Base-by-base conservation (phyloP, 2,797 vertebrate species). In the Cryptoprocta ferox region DNA sequence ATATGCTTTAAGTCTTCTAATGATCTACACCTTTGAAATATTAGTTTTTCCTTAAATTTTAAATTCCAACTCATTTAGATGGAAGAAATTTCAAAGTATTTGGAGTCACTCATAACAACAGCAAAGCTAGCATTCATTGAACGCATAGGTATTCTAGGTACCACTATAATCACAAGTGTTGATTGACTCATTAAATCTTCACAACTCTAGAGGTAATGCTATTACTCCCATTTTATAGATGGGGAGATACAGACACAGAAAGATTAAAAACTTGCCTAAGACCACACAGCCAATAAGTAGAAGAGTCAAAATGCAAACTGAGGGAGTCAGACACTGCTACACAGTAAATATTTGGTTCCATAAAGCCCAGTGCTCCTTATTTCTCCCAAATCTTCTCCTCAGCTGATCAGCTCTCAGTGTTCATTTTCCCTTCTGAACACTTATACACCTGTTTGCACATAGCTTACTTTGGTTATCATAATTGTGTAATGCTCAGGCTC, bases 41-140 rank as follows among this genome's bases (percentile, higher is more conserved):
- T 39, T 87, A 88, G 42, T 53, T 37, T 93, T n/a, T 86, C 45
- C 37, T 96, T 83, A 84, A 70, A 82, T 96, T 96, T 94, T 92
- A 89, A 89, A 75, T 61, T 37, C 35, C 86, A 75, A 81, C n/a
- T 79, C 50, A 48, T 71, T 66, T 83, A 97, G 79, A 96, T 86
- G 63, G 65, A 85, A 73, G 93, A 79, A 78, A 78, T 28, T 45
- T 78, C 37, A 70, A 95, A 82, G 61, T 50, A 90, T 66, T 66
- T 92, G 48, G 19, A 50, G 28, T 94, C 42, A 96, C 15, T 86
- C 53, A 93, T 82, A 84, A 84, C 32, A 85, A 59, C 2, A 68
- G 63, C 50, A 80, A 28, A 93, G 65, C 32, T 89, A 91, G 70
- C 28, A 66, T 76, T 80, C 65, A 75, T 5, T 19, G 61, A 90